phyloP scores from a whole-genome alignment of 2,113 vertebrate genomes.

The Microcebus tavaratra region DNA sequence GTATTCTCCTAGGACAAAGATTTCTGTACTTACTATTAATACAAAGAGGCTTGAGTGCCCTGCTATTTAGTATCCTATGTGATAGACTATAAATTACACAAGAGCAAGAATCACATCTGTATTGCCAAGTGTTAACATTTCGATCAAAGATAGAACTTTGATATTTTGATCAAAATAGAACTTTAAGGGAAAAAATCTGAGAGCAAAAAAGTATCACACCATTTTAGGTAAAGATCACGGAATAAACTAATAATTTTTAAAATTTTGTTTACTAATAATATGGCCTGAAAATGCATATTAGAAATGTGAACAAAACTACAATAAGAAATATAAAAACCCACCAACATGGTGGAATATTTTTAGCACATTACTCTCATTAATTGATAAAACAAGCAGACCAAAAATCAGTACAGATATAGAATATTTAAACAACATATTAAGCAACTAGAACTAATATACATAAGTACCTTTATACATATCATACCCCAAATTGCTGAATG shows the following conservation, averaged over 20 bases:
- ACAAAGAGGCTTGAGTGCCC: not conserved
- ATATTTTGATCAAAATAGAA: not conserved
- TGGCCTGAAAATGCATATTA: not conserved
- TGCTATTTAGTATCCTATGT: not conserved
- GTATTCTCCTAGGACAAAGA: not conserved
- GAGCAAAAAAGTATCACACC: not conserved
- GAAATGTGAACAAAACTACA: not conserved
- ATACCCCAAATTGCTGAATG: not conserved
- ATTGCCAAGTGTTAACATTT: not conserved
- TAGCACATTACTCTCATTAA: not conserved
- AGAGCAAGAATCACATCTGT: not conserved
- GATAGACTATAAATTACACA: not conserved
- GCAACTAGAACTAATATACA: not conserved
- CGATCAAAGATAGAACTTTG: not conserved
- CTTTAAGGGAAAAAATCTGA: not conserved
- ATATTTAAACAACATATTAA: not conserved
- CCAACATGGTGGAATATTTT: not conserved
- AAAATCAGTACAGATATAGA: not conserved
- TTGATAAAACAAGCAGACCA: not conserved
- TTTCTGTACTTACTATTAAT: not conserved
- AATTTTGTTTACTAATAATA: not conserved
- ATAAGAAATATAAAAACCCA: not conserved
- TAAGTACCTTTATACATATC: not conserved
- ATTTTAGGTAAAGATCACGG: not conserved
- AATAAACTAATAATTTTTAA: not conserved